Evolutionary conservation across 2,888 invertebrate species (phyloP), one percentile per base, ranked within the genome.

Genomic region (Thereva unica): DNA sequence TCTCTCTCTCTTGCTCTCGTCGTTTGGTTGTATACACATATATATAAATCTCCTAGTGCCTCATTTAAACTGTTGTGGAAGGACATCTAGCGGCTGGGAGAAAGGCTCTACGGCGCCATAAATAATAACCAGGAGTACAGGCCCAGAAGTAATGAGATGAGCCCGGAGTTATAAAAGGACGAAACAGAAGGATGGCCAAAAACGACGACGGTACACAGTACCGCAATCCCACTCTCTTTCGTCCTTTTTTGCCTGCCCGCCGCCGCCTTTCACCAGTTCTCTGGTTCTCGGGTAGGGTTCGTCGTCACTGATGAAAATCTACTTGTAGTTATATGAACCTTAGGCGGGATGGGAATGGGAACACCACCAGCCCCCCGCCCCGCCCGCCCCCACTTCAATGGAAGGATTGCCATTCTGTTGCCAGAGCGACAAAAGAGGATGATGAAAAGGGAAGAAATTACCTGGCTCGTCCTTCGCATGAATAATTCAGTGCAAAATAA

Each of bases 401-500:
- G 42, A 55, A 55, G 42, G 38, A 55, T 55, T 42, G 23, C 55
- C 41, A 23, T 41, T 42, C 55, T 55, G 9, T 7, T 10, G 37
- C 5, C 38, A 50, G 40, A 50, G 53, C 37, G 10, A 61, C 37
- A 61, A 37, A 10, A 8, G 42, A 42, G 12, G 41, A 42, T 42
- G 34, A 23, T 44, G 54, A 35, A 53, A 53, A 53, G 40, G 64
- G 45, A 64, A 64, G 44, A 56, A 56, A 52, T 50, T 66, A 57
- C 66, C 66, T 57, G 57, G 38, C 40, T 38, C 50, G 41, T 57
- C 49, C 50, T 52, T 50, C 53, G 44, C 63, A 67, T 67, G 67
- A 67, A 67, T 67, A 67, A 67, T 67, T 67, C 67, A 67, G 63
- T 63, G 67, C 37, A 67, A 61, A 67, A 63, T 63, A 67, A 67